These are phyloP conservation scores for Cyanoliseus patagonus DNA, from an alignment of 2,113 vertebrate genomes.

Conservation along the genomic window DNA sequence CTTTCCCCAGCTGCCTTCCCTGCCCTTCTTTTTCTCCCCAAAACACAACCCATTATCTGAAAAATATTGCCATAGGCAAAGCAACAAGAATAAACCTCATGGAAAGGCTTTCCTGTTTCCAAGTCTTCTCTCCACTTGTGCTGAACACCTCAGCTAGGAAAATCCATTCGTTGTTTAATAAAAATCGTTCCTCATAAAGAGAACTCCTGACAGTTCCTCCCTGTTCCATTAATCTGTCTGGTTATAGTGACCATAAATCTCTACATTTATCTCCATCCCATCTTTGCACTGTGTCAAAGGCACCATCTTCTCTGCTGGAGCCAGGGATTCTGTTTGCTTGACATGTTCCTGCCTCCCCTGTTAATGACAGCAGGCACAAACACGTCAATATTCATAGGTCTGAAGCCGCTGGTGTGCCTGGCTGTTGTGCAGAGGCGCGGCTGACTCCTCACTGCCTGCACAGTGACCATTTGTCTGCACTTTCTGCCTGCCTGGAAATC, in stretches of 20 bases:
- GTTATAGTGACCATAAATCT: background rate
- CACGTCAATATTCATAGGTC: background rate
- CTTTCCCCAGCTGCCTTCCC: background rate
- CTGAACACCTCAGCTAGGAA: background rate
- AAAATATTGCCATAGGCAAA: background rate
- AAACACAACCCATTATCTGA: background rate
- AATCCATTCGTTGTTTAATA: background rate
- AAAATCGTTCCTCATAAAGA: background rate
- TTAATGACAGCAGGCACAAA: background rate
- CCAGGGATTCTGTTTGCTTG: background rate
- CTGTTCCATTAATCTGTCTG: background rate
- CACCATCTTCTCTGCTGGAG: background rate
- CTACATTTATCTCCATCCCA: background rate
- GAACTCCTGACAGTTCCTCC: background rate
- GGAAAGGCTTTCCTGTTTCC: background rate
- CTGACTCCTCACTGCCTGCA: background rate
- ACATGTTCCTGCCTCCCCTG: background rate
- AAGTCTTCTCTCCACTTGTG: background rate
- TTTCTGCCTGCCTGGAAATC: conserved; percentile 25
- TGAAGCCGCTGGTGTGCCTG: rapidly evolving
- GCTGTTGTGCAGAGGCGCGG: background rate
- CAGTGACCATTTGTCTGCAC: conserved; percentile 16
- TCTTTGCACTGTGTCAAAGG: background rate
- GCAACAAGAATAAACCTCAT: background rate
- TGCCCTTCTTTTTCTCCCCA: background rate